Percentiles rank a stretch among this genome's conserved stretches.
These are phyloP conservation scores for Willowsia nigromaculata DNA, from an alignment of 2,888 invertebrate species.

Conservation along the genomic window DNA sequence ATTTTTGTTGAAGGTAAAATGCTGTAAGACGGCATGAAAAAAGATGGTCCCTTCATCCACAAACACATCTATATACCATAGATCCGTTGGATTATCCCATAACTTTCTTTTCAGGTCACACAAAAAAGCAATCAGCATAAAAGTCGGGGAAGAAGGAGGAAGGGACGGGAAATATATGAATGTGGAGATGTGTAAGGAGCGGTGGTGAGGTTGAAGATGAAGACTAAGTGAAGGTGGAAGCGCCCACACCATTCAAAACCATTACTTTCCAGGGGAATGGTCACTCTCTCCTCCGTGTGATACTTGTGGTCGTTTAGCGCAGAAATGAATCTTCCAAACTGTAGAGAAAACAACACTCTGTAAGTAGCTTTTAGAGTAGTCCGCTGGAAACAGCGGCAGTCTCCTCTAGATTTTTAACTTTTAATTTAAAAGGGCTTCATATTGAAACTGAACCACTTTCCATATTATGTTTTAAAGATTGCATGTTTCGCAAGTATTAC, in stretches of 20 bases:
- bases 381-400: too few relatives aligned
- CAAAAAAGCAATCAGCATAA: conserved; percentile 39
- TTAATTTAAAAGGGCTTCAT: too few relatives aligned
- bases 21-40: not conserved
- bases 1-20: not conserved
- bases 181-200: not conserved
- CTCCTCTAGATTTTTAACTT: not conserved
- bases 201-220: not conserved
- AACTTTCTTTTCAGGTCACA: conserved; percentile 32
- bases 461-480: too few relatives aligned
- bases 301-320: not conserved
- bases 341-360: not conserved
- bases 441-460: too few relatives aligned
- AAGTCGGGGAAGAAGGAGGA: not conserved
- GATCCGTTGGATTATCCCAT: conserved; percentile 14
- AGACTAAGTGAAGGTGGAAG: not conserved
- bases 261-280: not conserved
- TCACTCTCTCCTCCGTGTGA: not conserved
- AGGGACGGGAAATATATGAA: not conserved
- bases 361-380: not conserved
- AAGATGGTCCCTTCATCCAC: not conserved
- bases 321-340: not conserved
- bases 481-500: too few relatives aligned
- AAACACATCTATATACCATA: too few relatives aligned
- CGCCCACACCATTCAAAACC: conserved; percentile 11